Percentiles rank a stretch among this genome's conserved stretches.
These are phyloP conservation scores for Lutjanus argentimaculatus DNA, from an alignment of 2,797 vertebrate genomes.

Conservation along the genomic window DNA sequence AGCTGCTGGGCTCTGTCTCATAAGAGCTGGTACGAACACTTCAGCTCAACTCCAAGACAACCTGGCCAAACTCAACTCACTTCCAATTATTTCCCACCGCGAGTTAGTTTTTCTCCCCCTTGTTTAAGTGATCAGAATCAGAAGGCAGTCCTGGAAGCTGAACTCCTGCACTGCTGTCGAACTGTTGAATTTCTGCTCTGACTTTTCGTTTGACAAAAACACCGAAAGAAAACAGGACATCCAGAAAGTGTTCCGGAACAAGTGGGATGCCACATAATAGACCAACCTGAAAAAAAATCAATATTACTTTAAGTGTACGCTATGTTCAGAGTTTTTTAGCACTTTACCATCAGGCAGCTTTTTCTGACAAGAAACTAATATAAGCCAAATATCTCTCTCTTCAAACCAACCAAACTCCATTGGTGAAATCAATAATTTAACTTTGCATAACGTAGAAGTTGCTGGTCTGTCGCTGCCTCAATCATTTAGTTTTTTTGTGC, in stretches of 20 bases:
- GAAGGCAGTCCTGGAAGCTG: constrained; percentile 2
- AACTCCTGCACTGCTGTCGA: not conserved
- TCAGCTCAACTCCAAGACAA: constrained; percentile 57
- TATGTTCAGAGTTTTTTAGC: no score
- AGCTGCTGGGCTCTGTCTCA: constrained; percentile 36
- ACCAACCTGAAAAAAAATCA: not conserved
- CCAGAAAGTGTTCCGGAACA: no score
- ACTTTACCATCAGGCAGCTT: no score
- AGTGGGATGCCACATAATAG: no score
- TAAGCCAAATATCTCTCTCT: no score
- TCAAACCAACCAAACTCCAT: no score
- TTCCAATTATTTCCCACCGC: constrained; percentile 59
- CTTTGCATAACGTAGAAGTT: no score
- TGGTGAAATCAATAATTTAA: no score
- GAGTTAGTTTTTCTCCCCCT: constrained; percentile 35
- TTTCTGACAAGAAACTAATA: no score
- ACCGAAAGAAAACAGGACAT: not conserved
- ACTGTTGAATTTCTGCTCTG: not conserved
- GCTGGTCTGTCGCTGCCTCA: no score
- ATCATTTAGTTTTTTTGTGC: no score
- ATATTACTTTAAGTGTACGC: no score
- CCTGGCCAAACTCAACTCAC: constrained; percentile 52
- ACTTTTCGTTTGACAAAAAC: not conserved
- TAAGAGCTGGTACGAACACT: constrained; percentile 49
- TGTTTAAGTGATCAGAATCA: constrained; percentile 34